Evolutionary conservation across 2,113 vertebrate genomes (phyloP), one percentile per base, ranked within the genome.

Genomic region (Tichodroma muraria): DNA sequence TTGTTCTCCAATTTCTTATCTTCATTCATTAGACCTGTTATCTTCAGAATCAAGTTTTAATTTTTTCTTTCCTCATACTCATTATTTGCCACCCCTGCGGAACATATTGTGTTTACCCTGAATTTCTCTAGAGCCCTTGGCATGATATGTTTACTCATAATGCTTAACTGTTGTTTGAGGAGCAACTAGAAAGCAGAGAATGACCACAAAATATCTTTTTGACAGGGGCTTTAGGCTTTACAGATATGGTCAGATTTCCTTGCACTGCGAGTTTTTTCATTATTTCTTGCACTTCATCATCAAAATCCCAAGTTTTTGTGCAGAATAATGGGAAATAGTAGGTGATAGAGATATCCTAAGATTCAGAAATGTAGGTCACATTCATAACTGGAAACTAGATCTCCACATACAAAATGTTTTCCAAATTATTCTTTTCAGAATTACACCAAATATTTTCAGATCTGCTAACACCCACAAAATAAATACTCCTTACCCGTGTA

Each of bases 11-110:
- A 28, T 72, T 56, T 68, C 53, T 64, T 64, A 35, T 84, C 35
- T 78, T 93, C 64, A 86, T 92, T 95, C 73, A 81, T 90, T 88
- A 90, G 20, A 56, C 35, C 14, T 65, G 37, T 38, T 61, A 57
- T 76, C 40, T 79, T 79, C 49, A 71, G 49, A 64, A 81, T 33
- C 44, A 53, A 88, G 33, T 85, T 91, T 89, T 57, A 68, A 15
- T 20, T 6, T 50, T 93, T 77, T 44, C 13, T 73, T 86, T 90
- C 40, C 30, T 82, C 37, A 76, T 78, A 22, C 10, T 2, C 8
- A 10, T 75, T 93, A n/a, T 68, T 81, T 89, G 57, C 72, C 19
- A 79, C 2, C 10, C 42, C 61, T 49, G 40, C 1, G 3, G 56
- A 75, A 64, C 0, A 0, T 49, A 18, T 11, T 92, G 19, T 77